phyloP scores from a whole-genome alignment of 2,888 invertebrate species.

The Aleiodes leptofemur region DNA sequence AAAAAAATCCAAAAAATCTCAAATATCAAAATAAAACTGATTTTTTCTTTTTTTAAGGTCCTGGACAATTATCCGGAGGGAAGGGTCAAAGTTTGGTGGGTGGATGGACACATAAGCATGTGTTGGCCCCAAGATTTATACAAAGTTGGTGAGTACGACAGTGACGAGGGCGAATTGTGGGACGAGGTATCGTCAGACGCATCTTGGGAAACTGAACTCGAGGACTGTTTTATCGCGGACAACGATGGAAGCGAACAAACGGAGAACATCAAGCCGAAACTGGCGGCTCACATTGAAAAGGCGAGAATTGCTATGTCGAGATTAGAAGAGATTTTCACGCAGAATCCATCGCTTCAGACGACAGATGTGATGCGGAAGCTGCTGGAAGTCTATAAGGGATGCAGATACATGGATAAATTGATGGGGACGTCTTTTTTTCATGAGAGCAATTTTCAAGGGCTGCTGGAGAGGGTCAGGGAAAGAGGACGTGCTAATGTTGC shows the following conservation, averaged over 20 bases:
- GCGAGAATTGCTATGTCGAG: conserved; percentile 85
- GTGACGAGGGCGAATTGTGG: conserved; percentile 86
- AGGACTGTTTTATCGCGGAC: conserved; percentile 79
- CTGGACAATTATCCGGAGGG: conserved; percentile 91
- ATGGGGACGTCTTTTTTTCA: conserved; percentile 92
- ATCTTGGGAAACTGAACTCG: conserved; percentile 90
- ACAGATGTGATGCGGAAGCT: conserved; percentile 88
- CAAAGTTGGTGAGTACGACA: conserved; percentile 86
- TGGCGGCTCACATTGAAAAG: conserved; percentile 87
- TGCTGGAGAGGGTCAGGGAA: conserved; percentile 86
- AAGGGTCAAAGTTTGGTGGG: conserved; percentile 94
- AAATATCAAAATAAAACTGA: too few species aligned
- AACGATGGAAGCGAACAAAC: conserved; percentile 72
- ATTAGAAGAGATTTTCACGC: conserved; percentile 87
- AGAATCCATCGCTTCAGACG: conserved; percentile 85
- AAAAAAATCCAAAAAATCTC: too few species aligned
- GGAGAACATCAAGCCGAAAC: conserved; percentile 76
- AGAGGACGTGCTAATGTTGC: conserved; percentile 83
- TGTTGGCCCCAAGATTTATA: conserved; percentile 96
- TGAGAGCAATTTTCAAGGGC: conserved; percentile 86
- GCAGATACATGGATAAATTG: conserved; percentile 89
- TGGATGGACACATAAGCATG: conserved; percentile 88
- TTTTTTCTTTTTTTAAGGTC: too few species aligned
- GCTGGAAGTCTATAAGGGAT: conserved; percentile 89
- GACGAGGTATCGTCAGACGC: conserved; percentile 84